Conservation (phyloP, 2,113 vertebrate genomes). For the Asarcornis scutulata region DNA sequence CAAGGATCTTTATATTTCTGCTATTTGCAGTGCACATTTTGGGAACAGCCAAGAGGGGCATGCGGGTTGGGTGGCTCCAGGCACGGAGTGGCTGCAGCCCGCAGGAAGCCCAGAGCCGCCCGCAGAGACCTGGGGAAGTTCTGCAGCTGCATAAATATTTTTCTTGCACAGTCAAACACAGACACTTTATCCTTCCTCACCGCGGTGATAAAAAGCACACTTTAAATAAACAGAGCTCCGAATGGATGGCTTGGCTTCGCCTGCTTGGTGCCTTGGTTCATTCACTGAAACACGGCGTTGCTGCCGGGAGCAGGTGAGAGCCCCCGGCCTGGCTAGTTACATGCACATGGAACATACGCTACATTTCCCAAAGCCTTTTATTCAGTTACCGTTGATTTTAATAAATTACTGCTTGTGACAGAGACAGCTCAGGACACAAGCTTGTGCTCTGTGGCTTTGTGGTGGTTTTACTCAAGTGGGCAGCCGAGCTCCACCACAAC, state of each 20-base stretch:
- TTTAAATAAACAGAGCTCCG: background rate
- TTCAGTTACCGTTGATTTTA: accelerated
- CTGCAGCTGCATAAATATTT: constrained; percentile 14
- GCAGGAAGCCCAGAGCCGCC: background rate
- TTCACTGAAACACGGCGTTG: background rate
- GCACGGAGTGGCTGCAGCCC: background rate
- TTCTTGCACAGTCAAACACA: background rate
- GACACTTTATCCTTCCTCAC: constrained; percentile 34
- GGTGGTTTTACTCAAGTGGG: too few relatives aligned
- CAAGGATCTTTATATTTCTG: background rate
- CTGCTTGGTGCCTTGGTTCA: background rate
- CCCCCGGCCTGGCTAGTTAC: background rate
- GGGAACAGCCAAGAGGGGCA: background rate
- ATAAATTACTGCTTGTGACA: background rate
- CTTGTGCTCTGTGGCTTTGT: accelerated
- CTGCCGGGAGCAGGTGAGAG: accelerated
- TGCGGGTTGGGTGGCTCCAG: background rate
- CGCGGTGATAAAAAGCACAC: background rate
- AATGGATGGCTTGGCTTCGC: background rate
- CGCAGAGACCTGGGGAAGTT: background rate
- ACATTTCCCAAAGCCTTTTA: accelerated
- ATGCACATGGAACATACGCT: background rate
- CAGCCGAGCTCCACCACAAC: too few relatives aligned
- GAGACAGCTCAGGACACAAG: accelerated
- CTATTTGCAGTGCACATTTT: background rate